Conservation (phyloP, 2,113 vertebrate species). For the Todiramphus chloris region DNA sequence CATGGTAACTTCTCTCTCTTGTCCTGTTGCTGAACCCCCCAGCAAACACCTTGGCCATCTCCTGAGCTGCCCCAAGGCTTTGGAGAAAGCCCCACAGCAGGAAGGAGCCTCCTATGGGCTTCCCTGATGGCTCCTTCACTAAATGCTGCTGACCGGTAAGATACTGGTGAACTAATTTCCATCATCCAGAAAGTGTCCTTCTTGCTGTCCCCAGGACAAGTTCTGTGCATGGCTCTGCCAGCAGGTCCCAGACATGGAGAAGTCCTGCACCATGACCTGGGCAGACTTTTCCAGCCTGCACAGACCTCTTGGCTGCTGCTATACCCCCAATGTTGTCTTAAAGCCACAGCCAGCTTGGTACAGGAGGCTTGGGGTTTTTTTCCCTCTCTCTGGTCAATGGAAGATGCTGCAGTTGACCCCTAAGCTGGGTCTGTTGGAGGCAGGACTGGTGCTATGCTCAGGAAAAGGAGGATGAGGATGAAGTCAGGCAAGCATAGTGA, state of each 20-base stretch:
- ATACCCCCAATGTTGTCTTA: fast-evolving
- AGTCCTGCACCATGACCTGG: fast-evolving
- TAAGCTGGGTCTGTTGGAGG: too few species aligned
- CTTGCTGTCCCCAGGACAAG: neutral
- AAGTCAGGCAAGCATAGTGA: fast-evolving
- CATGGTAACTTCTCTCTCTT: neutral
- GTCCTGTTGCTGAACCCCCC: neutral
- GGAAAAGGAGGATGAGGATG: neutral
- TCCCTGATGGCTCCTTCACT: neutral
- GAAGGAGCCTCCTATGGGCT: neutral
- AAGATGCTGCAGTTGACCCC: neutral
- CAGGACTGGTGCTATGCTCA: neutral
- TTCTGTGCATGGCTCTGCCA: neutral
- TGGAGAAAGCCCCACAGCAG: neutral
- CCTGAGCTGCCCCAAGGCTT: neutral
- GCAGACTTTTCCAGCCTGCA: neutral
- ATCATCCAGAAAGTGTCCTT: fast-evolving
- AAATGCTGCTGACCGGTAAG: fast-evolving
- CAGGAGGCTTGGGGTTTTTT: fast-evolving
- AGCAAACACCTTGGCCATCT: neutral
- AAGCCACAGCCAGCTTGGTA: neutral
- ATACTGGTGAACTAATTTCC: fast-evolving
- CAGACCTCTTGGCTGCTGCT: neutral
- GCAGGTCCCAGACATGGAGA: neutral
- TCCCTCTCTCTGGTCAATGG: neutral